Conservation (phyloP, 2,888 invertebrate species). For the Erebia epiphron region DNA sequence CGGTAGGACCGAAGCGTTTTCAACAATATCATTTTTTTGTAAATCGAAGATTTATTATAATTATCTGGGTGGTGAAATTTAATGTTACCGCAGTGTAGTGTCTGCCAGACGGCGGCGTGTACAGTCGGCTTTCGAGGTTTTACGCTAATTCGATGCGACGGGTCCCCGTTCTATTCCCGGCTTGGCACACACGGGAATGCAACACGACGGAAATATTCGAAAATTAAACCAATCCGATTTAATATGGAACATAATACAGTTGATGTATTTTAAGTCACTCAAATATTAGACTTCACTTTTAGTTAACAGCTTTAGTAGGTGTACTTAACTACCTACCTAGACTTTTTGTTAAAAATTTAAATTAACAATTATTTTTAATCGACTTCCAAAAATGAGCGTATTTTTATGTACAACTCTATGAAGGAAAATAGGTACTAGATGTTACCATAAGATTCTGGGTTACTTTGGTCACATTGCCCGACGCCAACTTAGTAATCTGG, state of each 20-base stretch:
- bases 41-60: conserved; percentile 28
- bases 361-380: too few species aligned
- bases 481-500: too few species aligned
- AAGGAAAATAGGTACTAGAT: too few species aligned
- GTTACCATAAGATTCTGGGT: too few species aligned
- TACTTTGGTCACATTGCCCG: too few species aligned
- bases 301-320: too few species aligned
- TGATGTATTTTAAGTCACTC: neutral
- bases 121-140: conserved; percentile 74
- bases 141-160: conserved; percentile 78
- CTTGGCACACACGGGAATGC: conserved; percentile 47
- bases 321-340: too few species aligned
- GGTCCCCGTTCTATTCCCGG: conserved; percentile 77
- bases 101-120: conserved; percentile 50
- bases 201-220: conserved; percentile 39
- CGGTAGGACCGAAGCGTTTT: neutral
- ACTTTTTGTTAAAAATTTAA: too few species aligned
- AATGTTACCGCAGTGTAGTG: conserved; percentile 30
- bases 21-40: neutral
- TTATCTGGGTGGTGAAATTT: conserved; percentile 24
- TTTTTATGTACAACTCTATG: too few species aligned
- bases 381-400: too few species aligned
- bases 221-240: conserved; percentile 28
- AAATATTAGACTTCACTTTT: neutral
- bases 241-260: conserved; percentile 9